phyloP scores from a whole-genome alignment of 2,797 vertebrate genomes.

The Sardinella longiceps region DNA sequence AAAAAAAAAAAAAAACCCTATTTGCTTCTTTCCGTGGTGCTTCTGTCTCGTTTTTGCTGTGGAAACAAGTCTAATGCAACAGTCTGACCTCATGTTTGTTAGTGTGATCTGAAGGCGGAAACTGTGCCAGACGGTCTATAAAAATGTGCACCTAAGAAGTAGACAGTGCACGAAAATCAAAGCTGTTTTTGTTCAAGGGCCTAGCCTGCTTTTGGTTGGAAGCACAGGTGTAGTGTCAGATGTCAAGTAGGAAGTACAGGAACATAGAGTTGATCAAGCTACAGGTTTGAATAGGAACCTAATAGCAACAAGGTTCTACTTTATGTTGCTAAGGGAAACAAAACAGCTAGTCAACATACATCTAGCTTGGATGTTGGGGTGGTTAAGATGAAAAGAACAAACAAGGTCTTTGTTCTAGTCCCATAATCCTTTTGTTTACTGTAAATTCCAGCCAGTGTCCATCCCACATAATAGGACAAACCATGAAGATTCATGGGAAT shows the following conservation, averaged over 20 bases:
- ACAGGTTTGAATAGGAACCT: neutral
- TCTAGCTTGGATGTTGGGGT: neutral
- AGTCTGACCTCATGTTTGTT: neutral
- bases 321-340: neutral
- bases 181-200: neutral
- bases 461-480: neutral
- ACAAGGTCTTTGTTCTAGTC: neutral
- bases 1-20: neutral
- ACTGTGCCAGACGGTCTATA: neutral
- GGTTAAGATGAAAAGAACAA: neutral
- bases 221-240: neutral
- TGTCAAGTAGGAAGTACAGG: neutral
- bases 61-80: neutral
- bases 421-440: constrained; percentile 21
- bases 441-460: constrained; percentile 2
- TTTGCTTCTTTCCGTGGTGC: neutral
- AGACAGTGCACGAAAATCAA: neutral
- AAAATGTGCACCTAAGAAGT: neutral
- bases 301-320: neutral
- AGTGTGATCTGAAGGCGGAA: neutral
- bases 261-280: neutral
- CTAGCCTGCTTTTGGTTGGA: neutral
- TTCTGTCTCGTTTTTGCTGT: neutral
- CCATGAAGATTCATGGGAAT: neutral
- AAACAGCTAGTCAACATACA: neutral